Evolutionary conservation across 1,140 invertebrate species (phyloP).

Genomic region (Solenopsis fugax): DNA sequence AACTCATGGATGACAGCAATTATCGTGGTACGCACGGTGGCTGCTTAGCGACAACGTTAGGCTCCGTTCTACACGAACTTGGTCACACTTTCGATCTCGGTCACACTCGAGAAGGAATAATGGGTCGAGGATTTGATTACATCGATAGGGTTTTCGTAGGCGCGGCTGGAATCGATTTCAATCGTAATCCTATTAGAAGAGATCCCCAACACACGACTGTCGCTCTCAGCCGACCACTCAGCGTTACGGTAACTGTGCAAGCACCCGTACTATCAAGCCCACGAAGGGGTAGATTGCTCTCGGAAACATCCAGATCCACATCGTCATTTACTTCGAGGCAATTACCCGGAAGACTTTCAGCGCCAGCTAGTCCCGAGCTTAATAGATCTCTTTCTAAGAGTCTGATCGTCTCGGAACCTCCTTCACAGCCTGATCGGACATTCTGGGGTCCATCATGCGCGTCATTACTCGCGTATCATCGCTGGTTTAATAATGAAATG

Average conservation of each 20-base stretch:
- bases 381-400: constrained; percentile 83
- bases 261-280: constrained; percentile 69
- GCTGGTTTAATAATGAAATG: constrained; percentile 84
- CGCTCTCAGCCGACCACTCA: constrained; percentile 82
- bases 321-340: constrained; percentile 56
- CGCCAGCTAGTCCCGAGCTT: constrained; percentile 84
- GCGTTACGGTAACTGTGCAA: constrained; percentile 84
- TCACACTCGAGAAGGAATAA: constrained; percentile 96
- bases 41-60: constrained; percentile 96
- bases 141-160: constrained; percentile 92
- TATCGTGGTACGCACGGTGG: constrained; percentile 94
- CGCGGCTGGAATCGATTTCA: constrained; percentile 81
- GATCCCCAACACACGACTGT: constrained; percentile 85
- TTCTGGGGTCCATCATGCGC: constrained; percentile 85
- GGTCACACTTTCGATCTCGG: constrained; percentile 98
- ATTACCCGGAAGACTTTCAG: constrained; percentile 80
- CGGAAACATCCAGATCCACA: constrained; percentile 81
- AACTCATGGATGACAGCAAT: constrained; percentile 95
- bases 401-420: constrained; percentile 62
- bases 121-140: constrained; percentile 97
- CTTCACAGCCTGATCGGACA: constrained; percentile 80
- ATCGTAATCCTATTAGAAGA: constrained; percentile 82
- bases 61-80: constrained; percentile 97
- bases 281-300: constrained; percentile 80
- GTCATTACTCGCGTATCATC: constrained; percentile 83